Percentiles rank a stretch among this genome's conserved stretches.
These are phyloP conservation scores for Heliconius sara DNA, from an alignment of 2,888 invertebrate genomes.

Conservation along the genomic window DNA sequence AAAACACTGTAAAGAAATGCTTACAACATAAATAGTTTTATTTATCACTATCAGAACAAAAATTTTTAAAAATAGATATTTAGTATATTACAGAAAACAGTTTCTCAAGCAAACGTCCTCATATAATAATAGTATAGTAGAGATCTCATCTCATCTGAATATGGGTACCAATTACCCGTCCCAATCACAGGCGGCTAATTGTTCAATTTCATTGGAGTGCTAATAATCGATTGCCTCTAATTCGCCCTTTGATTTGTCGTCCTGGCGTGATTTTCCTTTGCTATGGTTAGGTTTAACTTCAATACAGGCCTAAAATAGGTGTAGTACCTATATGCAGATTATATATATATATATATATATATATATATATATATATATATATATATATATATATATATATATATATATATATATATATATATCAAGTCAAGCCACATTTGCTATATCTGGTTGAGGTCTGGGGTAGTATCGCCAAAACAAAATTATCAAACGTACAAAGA, in stretches of 20 bases:
- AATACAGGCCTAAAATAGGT: not conserved
- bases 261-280: conserved; percentile 23
- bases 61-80: not conserved
- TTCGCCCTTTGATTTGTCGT: conserved; percentile 32
- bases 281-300: conserved; percentile 12
- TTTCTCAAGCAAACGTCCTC: conserved; percentile 3
- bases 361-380: too few relatives aligned
- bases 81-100: not conserved
- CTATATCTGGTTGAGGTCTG: too few relatives aligned
- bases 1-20: too few relatives aligned
- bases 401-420: too few relatives aligned
- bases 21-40: too few relatives aligned
- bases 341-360: not conserved
- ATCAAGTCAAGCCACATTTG: too few relatives aligned
- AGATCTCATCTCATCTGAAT: conserved; percentile 15
- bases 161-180: conserved; percentile 31
- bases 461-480: too few relatives aligned
- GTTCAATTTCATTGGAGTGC: conserved; percentile 35
- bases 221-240: conserved; percentile 34
- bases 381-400: too few relatives aligned
- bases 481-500: too few relatives aligned
- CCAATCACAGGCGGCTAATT: conserved; percentile 36
- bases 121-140: conserved; percentile 3
- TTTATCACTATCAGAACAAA: not conserved
- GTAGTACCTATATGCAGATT: not conserved